These are phyloP conservation scores for Epizoanthus scotinus DNA, from an alignment of 92 coral and sea anemone genomes.

Conservation along the genomic window DNA sequence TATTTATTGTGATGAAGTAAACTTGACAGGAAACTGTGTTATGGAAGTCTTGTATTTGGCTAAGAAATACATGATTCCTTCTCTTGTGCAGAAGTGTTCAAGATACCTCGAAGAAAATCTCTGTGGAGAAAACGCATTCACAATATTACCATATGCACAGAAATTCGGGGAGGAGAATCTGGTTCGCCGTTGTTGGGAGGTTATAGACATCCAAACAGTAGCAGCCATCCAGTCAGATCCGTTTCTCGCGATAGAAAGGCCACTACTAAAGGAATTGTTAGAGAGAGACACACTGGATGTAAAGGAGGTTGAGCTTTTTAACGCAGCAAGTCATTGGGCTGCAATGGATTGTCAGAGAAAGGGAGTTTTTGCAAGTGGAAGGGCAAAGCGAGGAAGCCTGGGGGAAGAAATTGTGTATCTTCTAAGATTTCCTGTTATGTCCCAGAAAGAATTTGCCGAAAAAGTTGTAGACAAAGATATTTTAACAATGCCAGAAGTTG, in stretches of 20 bases:
- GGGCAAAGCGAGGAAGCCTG: constrained; percentile 34
- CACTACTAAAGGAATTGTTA: constrained; percentile 45
- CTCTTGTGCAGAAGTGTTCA: constrained; percentile 51
- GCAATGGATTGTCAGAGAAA: constrained; percentile 29
- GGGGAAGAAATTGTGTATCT: constrained; percentile 41
- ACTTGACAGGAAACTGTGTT: constrained; percentile 47
- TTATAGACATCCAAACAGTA: constrained; percentile 48
- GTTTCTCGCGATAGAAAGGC: constrained; percentile 40
- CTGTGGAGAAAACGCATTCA: constrained; percentile 54
- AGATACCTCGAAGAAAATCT: constrained; percentile 53
- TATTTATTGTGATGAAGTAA: constrained; percentile 59
- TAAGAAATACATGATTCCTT: constrained; percentile 63
- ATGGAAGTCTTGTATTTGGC: constrained; percentile 61
- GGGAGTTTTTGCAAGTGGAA: constrained; percentile 19
- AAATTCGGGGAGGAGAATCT: constrained; percentile 52
- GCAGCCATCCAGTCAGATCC: constrained; percentile 49
- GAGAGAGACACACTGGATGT: constrained; percentile 49
- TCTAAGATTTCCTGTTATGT: constrained; percentile 45
- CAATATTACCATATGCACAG: constrained; percentile 44
- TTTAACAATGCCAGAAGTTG: constrained; percentile 21
- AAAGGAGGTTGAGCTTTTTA: constrained; percentile 57
- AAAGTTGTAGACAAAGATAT: constrained; percentile 27
- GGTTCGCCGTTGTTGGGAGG: constrained; percentile 58
- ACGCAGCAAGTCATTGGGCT: constrained; percentile 60
- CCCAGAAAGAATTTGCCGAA: constrained; percentile 47